Conservation (phyloP, 1,140 invertebrate genomes). For the Acromyrmex charruanus region DNA sequence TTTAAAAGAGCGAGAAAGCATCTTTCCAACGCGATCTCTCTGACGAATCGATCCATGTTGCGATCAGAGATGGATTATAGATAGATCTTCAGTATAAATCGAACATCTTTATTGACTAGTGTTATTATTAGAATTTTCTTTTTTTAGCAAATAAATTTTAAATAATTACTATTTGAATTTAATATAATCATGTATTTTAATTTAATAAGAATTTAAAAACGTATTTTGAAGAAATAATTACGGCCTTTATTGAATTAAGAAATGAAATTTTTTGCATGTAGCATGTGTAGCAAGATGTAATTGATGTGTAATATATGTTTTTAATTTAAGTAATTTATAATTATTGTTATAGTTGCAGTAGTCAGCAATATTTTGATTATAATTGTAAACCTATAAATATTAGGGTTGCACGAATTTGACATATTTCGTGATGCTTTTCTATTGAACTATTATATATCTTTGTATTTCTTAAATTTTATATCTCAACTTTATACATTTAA, state of each 20-base stretch:
- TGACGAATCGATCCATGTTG: too few relatives aligned
- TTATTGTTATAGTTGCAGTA: slow-evolving; percentile 27
- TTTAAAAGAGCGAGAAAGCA: too few relatives aligned
- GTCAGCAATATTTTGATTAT: background rate
- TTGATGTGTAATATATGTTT: slow-evolving; percentile 25
- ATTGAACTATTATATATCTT: background rate
- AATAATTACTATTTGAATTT: slow-evolving; percentile 13
- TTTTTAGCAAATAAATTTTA: background rate
- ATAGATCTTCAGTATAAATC: too few relatives aligned
- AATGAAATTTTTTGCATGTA: slow-evolving; percentile 58
- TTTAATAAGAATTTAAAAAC: background rate
- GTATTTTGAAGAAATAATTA: slow-evolving; percentile 8
- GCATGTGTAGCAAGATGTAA: slow-evolving; percentile 48
- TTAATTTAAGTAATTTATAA: slow-evolving; percentile 12
- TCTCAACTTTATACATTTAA: background rate
- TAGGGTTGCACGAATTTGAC: slow-evolving; percentile 36
- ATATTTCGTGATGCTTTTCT: slow-evolving; percentile 39
- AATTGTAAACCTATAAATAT: slow-evolving; percentile 30
- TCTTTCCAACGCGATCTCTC: too few relatives aligned
- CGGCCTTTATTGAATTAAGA: slow-evolving; percentile 29
- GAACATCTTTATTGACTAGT: too few relatives aligned
- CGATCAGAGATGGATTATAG: too few relatives aligned
- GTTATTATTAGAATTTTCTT: background rate
- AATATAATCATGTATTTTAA: background rate
- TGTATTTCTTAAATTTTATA: background rate